Conservation (phyloP, 2,888 invertebrate species). For the Apamea epomidion region DNA sequence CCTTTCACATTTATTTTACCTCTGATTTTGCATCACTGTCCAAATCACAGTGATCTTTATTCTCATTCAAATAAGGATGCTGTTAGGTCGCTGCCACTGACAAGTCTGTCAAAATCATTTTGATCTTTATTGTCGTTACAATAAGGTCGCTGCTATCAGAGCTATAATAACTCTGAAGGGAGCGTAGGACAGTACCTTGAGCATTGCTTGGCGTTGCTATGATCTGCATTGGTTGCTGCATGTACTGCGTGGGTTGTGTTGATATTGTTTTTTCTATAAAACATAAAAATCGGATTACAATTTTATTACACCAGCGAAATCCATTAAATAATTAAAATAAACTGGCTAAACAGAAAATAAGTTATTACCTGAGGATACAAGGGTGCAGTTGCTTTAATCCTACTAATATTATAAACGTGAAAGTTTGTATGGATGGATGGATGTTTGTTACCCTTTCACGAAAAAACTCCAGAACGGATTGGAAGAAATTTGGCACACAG, state of each 20-base stretch:
- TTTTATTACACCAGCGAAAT: not conserved
- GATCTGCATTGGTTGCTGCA: conserved; percentile 88
- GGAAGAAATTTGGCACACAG: no score
- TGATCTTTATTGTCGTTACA: not conserved
- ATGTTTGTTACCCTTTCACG: no score
- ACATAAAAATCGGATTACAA: conserved; percentile 14
- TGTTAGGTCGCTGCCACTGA: no score
- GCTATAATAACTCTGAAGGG: not conserved
- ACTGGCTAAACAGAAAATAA: not conserved
- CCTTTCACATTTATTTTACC: no score
- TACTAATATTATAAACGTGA: no score
- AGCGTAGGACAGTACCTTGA: conserved; percentile 71
- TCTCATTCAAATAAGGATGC: no score
- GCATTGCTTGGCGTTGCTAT: conserved; percentile 84
- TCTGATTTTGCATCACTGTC: no score
- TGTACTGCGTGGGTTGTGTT: conserved; percentile 81
- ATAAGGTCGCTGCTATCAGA: not conserved
- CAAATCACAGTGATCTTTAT: no score
- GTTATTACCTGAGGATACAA: not conserved
- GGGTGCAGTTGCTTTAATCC: not conserved
- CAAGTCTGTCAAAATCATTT: not conserved
- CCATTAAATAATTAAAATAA: not conserved
- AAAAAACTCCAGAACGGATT: no score
- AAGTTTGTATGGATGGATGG: no score
- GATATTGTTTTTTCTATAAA: conserved; percentile 81